Evolutionary conservation across 2,797 vertebrate species (phyloP), one percentile per base, ranked within the genome.

Genomic region (Lacerta viridis): DNA sequence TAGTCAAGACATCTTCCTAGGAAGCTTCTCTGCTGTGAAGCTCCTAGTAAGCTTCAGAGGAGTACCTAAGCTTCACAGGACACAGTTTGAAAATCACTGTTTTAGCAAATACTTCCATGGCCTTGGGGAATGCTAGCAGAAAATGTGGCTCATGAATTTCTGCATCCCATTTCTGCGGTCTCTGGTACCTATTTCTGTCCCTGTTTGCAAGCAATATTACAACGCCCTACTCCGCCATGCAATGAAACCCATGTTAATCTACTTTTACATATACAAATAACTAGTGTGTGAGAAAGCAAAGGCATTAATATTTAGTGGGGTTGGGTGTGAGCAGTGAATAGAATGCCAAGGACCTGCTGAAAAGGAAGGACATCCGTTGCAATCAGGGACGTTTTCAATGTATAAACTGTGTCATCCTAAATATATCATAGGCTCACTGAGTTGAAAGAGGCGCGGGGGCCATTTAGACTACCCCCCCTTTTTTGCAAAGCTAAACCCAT

Each of bases 291-390:
- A n/a, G 33, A 46, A 71, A 72, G 17, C 18, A 4, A 15, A 55
- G 41, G 46, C 68, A 80, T n/a, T 50, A 39, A 87, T 80, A 87
- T 80, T 72, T 74, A 68, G 23, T 7, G 39, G 68, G 78, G 46
- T 23, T 80, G 86, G 78, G 36, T 87, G 68, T 80, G 68, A 61
- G 27, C 86, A 61, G n/a, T 50, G 43, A 55, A 17, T 71, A 59
- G 68, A 71, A 43, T 71, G 13, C 33, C 77, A 55, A n/a, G 36
- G 20, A 13, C 66, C 18, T 55, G 5, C 46, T 9, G 68, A 55
- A 61, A 61, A 87, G 27, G 68, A 72, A 87, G 55, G 15, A 2
- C 18, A 39, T 41, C 3, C 0, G 2, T n/a, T 39, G n/a, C 79
- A 13, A 17, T 2, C 15, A 3, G 41, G 23, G 36, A 27, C 43